These are phyloP conservation scores for Rapana venosa DNA, from an alignment of 2,888 invertebrate species.

Conservation along the genomic window DNA sequence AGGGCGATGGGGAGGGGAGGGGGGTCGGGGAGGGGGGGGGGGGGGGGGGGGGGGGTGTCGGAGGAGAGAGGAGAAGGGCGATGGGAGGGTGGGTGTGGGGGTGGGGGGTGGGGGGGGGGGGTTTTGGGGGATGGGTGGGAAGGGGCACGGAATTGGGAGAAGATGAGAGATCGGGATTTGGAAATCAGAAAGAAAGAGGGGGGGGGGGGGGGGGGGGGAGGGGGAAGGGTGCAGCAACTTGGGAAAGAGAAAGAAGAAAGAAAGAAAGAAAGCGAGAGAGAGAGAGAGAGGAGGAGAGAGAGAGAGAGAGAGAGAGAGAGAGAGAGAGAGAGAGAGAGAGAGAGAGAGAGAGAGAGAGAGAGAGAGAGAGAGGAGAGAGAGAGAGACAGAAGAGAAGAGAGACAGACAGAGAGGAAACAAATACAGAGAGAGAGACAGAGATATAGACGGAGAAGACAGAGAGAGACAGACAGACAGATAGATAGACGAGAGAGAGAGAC, in stretches of 20 bases:
- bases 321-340: no score
- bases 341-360: background rate
- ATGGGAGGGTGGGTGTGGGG: background rate
- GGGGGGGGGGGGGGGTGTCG: background rate
- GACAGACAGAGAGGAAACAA: no score
- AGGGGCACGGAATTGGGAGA: no score
- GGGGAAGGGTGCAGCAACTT: no score
- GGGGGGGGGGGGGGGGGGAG: background rate
- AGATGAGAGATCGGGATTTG: no score
- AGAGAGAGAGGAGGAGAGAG: background rate
- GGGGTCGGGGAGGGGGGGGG: background rate
- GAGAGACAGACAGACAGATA: conserved; percentile 12
- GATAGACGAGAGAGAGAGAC: background rate
- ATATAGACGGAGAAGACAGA: background rate
- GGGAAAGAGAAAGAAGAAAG: no score
- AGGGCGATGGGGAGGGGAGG: background rate
- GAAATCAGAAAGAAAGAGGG: background rate
- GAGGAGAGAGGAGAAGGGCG: background rate
- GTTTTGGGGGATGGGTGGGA: background rate
- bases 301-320: background rate
- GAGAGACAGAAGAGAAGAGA: background rate
- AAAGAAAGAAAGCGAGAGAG: no score
- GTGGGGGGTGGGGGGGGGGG: background rate
- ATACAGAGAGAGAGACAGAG: no score
- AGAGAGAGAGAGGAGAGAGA: conserved; percentile 10